Base-by-base conservation (phyloP, 2,113 vertebrate genomes). In the Barbus barbus region DNA sequence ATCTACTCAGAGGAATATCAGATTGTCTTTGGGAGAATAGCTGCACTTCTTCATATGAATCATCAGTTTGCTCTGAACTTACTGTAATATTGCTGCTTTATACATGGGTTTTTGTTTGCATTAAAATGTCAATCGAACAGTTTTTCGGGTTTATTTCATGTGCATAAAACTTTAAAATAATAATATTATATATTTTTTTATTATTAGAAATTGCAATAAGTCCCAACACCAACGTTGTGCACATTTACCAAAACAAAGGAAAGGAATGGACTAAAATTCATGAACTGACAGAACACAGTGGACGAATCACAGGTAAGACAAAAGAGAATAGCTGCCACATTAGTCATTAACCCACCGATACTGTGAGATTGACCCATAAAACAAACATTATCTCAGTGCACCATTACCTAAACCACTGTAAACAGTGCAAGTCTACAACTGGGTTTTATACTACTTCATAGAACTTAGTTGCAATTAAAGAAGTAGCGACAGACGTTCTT, bases 251-350 rank as follows among this genome's bases (percentile, higher is more conserved):
- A 87, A 95, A 91, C 88, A 93, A 93, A 48, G 93, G 88, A 33
- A 93, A 93, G 60, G 93, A 93, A 0, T 95, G 95, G 95, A 58
- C 38, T 8, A 94, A 95, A 85, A 93, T 94, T 85, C 93, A 95
- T 1, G 95, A 95, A 84, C 91, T 95, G 63, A 93, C 85, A 0
- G 94, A 95, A 83, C 95, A 95, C 91, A 95, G 93, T 20, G 95
- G 94, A 11, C 92, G 93, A 0, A 94, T 95, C 86, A 95, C 95
- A 90, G 95, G 95, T 95, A 80, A 65, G 18, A 18, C n/a, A 60
- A 74, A 28, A 28, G 67, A 77, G 58, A 81, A 83, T 20, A 83
- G 58, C 28, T 18, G 53, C 56, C 22, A 83, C 53, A 63, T 86
- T 84, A 88, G 72, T 84, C 82, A 78, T 63, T 75, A 81, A 48